Evolutionary conservation across 1,140 invertebrate species (phyloP).

Genomic region (Coptotermes formosanus): DNA sequence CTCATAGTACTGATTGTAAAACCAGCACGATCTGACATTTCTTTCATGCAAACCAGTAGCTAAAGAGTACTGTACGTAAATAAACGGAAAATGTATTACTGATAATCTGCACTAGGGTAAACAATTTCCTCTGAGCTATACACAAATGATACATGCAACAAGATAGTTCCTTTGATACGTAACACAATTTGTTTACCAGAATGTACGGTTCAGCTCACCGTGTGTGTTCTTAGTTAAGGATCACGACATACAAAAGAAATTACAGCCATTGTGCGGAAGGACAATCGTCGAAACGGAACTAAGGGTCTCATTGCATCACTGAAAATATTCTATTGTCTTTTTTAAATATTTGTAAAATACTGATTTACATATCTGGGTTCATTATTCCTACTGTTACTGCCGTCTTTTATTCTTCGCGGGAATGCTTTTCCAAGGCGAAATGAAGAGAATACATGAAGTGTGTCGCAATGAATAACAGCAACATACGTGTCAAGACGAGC

Average conservation of each 20-base stretch:
- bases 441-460: background rate
- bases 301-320: constrained; percentile 1
- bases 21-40: no score
- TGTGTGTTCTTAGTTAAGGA: background rate
- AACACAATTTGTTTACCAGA: background rate
- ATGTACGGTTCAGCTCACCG: background rate
- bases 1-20: no score
- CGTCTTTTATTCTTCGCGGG: background rate
- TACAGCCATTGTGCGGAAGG: background rate
- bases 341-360: background rate
- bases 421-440: background rate
- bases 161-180: background rate
- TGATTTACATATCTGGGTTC: constrained; percentile 1
- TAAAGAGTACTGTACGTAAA: background rate
- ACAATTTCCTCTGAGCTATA: background rate
- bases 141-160: background rate
- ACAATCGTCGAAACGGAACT: constrained; percentile 28
- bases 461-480: background rate
- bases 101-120: background rate
- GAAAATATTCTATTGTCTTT: constrained; percentile 13
- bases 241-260: background rate
- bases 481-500: background rate
- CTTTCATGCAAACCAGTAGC: no score
- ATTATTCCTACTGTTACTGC: background rate
- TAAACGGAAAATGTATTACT: background rate